Percentiles rank a stretch among this genome's conserved stretches.
Conservation (phyloP, 37 sponge, comb jelly and placozoan species). For the Oscarella lobularis region DNA sequence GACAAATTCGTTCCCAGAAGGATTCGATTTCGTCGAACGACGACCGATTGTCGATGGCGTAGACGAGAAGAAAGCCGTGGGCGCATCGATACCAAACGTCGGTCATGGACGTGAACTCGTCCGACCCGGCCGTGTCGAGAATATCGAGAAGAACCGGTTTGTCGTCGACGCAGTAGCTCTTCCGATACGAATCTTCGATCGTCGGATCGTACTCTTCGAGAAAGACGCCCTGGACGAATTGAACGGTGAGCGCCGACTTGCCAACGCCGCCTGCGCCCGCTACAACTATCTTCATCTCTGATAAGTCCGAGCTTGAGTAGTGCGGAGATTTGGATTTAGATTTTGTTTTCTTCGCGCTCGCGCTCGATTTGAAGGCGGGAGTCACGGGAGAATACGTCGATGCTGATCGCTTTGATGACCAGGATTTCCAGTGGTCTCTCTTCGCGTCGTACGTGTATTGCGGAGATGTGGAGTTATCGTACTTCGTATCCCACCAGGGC, state of each 20-base stretch:
- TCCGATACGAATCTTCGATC: conserved; percentile 85
- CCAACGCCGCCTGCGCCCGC: conserved; percentile 85
- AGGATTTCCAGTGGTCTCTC: background rate
- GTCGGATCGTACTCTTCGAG: conserved; percentile 91
- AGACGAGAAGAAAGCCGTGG: background rate
- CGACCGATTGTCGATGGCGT: background rate
- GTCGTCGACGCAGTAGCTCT: conserved; percentile 73
- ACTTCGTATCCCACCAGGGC: background rate
- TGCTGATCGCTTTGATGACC: background rate
- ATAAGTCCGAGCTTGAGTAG: conserved; percentile 20
- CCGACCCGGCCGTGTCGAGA: conserved; percentile 3
- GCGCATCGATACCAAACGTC: background rate
- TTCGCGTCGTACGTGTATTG: background rate
- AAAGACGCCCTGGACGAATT: conserved; percentile 81
- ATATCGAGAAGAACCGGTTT: conserved; percentile 75
- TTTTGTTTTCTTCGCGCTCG: background rate
- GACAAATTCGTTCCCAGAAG: background rate
- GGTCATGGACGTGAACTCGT: background rate
- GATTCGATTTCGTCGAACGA: background rate
- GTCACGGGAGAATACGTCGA: background rate
- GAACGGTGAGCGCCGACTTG: conserved; percentile 84
- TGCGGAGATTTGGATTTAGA: background rate
- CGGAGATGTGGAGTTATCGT: background rate
- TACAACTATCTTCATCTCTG: conserved; percentile 76
- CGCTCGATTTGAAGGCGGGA: background rate